Evolutionary conservation across 2,113 vertebrate genomes (phyloP).

Genomic region (Elanoides forficatus): DNA sequence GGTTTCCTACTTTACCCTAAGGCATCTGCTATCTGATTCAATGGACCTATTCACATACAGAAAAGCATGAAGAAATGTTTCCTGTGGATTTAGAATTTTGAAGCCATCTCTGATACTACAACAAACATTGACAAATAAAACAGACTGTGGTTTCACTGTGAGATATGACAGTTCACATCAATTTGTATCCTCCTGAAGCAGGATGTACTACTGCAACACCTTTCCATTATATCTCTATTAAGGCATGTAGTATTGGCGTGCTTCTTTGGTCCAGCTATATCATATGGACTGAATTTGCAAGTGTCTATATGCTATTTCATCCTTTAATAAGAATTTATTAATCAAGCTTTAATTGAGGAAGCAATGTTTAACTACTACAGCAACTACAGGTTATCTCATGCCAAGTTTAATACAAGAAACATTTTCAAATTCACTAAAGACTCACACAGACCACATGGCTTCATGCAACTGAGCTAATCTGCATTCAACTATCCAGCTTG

Average conservation of each 20-base stretch:
- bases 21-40: not conserved
- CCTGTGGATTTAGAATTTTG: not conserved
- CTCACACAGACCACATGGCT: not conserved
- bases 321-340: not conserved
- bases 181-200: not conserved
- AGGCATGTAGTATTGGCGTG: not conserved
- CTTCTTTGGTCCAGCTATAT: not conserved
- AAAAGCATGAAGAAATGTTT: not conserved
- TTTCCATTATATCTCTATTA: not conserved
- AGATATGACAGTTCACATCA: not conserved
- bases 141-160: not conserved
- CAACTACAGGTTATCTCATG: not conserved
- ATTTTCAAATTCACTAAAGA: not conserved
- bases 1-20: not conserved
- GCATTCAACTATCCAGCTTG: not conserved
- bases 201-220: not conserved
- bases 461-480: not conserved
- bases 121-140: not conserved
- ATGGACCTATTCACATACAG: not conserved
- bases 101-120: not conserved
- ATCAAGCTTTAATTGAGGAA: not conserved
- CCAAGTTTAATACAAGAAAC: not conserved
- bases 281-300: not conserved
- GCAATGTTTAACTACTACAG: not conserved
- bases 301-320: not conserved